These are phyloP conservation scores for Melanotus villosus DNA, from an alignment of 2,888 invertebrate genomes.

Conservation along the genomic window DNA sequence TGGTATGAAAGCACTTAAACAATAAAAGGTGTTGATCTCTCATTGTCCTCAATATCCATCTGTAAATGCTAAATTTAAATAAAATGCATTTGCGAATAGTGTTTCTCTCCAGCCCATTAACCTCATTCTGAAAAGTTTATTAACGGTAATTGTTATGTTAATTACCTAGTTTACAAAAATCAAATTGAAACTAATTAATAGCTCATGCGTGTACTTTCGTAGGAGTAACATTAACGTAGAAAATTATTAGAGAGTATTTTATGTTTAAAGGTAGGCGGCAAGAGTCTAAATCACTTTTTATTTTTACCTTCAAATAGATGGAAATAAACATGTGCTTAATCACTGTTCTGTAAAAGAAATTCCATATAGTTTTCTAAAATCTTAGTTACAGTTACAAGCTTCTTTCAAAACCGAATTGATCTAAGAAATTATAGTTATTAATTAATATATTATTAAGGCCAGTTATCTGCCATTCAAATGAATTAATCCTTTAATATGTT, in stretches of 20 bases:
- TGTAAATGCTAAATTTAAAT: not conserved
- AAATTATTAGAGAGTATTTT: no score
- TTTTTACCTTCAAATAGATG: not conserved
- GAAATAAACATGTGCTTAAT: not conserved
- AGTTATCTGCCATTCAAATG: not conserved
- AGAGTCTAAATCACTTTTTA: not conserved
- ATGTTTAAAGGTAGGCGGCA: not conserved
- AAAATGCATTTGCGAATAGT: not conserved
- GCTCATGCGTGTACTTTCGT: not conserved
- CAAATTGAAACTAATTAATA: not conserved
- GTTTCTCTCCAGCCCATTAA: not conserved
- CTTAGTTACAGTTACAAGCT: no score
- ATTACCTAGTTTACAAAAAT: not conserved
- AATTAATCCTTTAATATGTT: not conserved
- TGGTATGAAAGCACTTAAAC: no score
- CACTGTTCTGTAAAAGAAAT: not conserved
- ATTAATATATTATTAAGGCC: not conserved
- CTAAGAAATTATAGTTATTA: not conserved
- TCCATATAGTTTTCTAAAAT: not conserved
- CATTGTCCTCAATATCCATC: no score
- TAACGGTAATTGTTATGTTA: slow-evolving; percentile 1
- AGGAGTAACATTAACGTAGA: not conserved
- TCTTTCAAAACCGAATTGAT: not conserved
- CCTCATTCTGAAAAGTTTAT: not conserved
- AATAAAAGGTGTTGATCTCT: no score